These are phyloP conservation scores for Sebastes steindachneri DNA, from an alignment of 2,797 vertebrate species.

Conservation along the genomic window DNA sequence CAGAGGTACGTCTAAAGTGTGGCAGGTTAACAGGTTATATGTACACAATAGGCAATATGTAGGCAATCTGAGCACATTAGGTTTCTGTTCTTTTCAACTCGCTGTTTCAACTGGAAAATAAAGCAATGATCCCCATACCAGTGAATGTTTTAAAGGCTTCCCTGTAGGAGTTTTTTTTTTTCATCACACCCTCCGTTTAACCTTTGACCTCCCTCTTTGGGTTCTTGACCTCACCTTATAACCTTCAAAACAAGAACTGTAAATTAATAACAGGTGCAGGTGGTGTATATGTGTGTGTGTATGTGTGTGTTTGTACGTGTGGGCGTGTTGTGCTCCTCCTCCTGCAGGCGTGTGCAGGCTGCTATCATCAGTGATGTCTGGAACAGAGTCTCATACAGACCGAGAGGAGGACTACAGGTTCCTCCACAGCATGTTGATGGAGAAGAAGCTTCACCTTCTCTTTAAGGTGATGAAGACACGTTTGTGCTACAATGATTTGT, in stretches of 20 bases:
- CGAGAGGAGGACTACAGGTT: conserved; percentile 95
- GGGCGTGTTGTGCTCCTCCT: conserved; percentile 9
- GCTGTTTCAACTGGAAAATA: neutral
- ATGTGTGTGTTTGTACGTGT: neutral
- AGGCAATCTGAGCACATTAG: neutral
- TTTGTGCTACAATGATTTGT: neutral
- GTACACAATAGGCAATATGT: neutral
- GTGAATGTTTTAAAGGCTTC: neutral
- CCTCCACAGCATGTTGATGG: conserved; percentile 94
- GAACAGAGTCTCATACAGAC: conserved; percentile 88
- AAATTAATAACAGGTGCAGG: conserved; percentile 25
- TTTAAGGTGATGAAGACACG: conserved; percentile 79
- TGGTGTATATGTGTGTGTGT: neutral
- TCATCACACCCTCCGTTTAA: conserved; percentile 26
- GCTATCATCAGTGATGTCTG: conserved; percentile 87
- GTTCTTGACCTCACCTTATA: conserved; percentile 22
- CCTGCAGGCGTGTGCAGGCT: conserved; percentile 88
- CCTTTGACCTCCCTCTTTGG: conserved; percentile 25
- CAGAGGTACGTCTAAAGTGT: conserved; percentile 25
- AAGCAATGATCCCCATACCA: neutral
- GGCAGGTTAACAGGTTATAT: neutral
- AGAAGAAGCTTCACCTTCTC: conserved; percentile 95
- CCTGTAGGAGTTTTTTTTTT: neutral
- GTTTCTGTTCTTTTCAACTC: neutral
- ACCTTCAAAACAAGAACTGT: conserved; percentile 2